A percentile compares a stretch with the other conserved stretches of the same genome.
Conservation (phyloP, 2,113 vertebrate species). For the Centropristis striata region DNA sequence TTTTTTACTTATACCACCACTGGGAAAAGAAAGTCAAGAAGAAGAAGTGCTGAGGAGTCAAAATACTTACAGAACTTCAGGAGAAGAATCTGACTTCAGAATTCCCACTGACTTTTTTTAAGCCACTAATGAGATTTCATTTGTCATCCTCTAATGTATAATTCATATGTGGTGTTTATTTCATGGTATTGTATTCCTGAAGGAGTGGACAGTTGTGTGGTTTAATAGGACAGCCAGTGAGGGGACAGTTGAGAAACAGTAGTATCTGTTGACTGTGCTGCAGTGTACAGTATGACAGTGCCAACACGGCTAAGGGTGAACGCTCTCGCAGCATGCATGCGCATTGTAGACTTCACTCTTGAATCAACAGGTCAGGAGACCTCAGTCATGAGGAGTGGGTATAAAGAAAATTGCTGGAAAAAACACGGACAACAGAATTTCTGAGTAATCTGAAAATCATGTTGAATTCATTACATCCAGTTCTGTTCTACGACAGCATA, state of each 20-base stretch:
- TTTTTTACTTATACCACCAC: too few species aligned
- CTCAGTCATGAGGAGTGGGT: too few species aligned
- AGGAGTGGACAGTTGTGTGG: conserved; percentile 18
- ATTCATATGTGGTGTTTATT: conserved; percentile 42
- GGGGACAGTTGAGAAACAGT: conserved; percentile 6
- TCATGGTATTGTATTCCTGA: not conserved
- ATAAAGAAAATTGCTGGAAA: not conserved
- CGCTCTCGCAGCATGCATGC: conserved; percentile 1
- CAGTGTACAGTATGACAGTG: conserved; percentile 2
- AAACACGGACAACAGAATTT: not conserved
- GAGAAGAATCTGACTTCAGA: conserved; percentile 17
- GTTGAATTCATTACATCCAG: not conserved
- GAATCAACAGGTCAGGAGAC: conserved; percentile 13
- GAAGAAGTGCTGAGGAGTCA: not conserved
- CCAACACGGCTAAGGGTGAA: conserved; percentile 7
- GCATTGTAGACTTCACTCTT: not conserved
- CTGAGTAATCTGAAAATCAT: conserved; percentile 4
- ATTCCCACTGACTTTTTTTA: conserved; percentile 12
- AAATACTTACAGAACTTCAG: not conserved
- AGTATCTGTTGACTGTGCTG: conserved; percentile 10
- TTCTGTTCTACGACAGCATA: not conserved
- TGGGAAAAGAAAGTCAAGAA: not conserved
- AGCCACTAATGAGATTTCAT: conserved; percentile 37
- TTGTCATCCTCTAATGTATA: conserved; percentile 32
- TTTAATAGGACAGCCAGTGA: conserved; percentile 15